These are phyloP conservation scores for Amphipyra berbera DNA, from an alignment of 2,888 invertebrate species.

Conservation along the genomic window DNA sequence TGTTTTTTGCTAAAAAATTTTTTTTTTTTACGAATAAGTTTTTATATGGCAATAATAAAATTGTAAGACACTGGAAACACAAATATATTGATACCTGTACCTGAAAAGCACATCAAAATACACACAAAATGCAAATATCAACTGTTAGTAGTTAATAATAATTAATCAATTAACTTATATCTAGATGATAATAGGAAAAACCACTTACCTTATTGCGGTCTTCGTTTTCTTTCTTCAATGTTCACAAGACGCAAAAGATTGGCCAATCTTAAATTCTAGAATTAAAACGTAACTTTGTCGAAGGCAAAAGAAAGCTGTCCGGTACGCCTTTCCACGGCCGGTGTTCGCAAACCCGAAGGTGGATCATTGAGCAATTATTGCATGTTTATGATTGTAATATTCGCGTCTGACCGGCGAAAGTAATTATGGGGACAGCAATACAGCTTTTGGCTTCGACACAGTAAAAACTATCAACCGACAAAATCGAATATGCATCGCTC, in stretches of 20 bases:
- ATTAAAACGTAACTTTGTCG: slow-evolving; percentile 69
- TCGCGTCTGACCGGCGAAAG: slow-evolving; percentile 74
- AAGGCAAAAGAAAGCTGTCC: slow-evolving; percentile 82
- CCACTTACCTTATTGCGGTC: slow-evolving; percentile 80
- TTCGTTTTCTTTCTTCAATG: slow-evolving; percentile 67
- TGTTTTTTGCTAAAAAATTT: background rate
- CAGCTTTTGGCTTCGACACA: slow-evolving; percentile 82
- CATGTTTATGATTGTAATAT: slow-evolving; percentile 81
- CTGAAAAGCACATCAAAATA: slow-evolving; percentile 83
- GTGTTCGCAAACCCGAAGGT: slow-evolving; percentile 68
- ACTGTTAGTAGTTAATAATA: slow-evolving; percentile 71
- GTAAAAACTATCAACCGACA: slow-evolving; percentile 78
- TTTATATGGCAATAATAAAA: background rate
- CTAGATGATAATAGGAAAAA: slow-evolving; percentile 61
- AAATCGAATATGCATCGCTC: slow-evolving; percentile 68
- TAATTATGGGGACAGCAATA: slow-evolving; percentile 79
- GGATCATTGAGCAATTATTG: slow-evolving; percentile 82
- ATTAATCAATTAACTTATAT: slow-evolving; percentile 54
- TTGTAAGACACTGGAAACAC: slow-evolving; percentile 8
- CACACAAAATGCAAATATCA: slow-evolving; percentile 77
- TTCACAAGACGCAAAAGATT: slow-evolving; percentile 77
- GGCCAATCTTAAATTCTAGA: slow-evolving; percentile 84
- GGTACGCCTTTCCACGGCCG: slow-evolving; percentile 62
- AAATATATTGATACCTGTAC: slow-evolving; percentile 85
- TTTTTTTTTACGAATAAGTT: background rate